Conservation (phyloP, 2,888 invertebrate genomes). For the Sussaba pulchella region DNA sequence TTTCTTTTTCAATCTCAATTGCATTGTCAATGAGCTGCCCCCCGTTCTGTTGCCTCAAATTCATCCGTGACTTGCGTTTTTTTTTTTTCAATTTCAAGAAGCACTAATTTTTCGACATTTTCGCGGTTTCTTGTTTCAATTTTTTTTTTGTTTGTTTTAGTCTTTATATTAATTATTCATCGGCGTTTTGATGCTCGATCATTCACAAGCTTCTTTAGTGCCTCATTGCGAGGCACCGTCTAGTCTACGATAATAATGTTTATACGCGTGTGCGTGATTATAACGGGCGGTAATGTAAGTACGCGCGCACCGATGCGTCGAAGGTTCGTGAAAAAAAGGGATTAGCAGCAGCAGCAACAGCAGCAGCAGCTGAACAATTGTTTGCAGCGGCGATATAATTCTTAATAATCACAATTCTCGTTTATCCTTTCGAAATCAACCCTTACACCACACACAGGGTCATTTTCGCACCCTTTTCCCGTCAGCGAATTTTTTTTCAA, state of each 20-base stretch:
- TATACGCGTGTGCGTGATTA: slow-evolving; percentile 23
- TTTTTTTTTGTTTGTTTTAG: slow-evolving; percentile 1
- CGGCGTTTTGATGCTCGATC: slow-evolving; percentile 1
- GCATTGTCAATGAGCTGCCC: slow-evolving; percentile 55
- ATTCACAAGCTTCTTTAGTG: slow-evolving; percentile 24
- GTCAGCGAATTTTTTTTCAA: no score
- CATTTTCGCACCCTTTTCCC: no score
- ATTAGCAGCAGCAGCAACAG: slow-evolving; percentile 28
- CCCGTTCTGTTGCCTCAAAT: slow-evolving; percentile 2
- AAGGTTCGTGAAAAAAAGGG: background rate
- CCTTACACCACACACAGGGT: no score
- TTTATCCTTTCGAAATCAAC: slow-evolving; percentile 11
- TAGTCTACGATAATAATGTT: slow-evolving; percentile 42
- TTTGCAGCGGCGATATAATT: slow-evolving; percentile 36
- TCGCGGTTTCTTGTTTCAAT: slow-evolving; percentile 30
- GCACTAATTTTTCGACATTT: slow-evolving; percentile 49
- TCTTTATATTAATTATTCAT: background rate
- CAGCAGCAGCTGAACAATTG: slow-evolving; percentile 48
- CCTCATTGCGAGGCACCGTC: slow-evolving; percentile 36
- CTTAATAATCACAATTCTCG: slow-evolving; percentile 39
- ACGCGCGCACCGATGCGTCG: slow-evolving; percentile 1
- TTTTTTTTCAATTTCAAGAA: slow-evolving; percentile 32
- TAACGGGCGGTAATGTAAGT: slow-evolving; percentile 22
- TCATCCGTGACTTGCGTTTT: slow-evolving; percentile 16
- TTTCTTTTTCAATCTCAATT: slow-evolving; percentile 65